Percentiles rank a stretch among this genome's conserved stretches.
phyloP scores from a whole-genome alignment of 1,140 invertebrate genomes.

The Pseudobourletiella spinata region DNA sequence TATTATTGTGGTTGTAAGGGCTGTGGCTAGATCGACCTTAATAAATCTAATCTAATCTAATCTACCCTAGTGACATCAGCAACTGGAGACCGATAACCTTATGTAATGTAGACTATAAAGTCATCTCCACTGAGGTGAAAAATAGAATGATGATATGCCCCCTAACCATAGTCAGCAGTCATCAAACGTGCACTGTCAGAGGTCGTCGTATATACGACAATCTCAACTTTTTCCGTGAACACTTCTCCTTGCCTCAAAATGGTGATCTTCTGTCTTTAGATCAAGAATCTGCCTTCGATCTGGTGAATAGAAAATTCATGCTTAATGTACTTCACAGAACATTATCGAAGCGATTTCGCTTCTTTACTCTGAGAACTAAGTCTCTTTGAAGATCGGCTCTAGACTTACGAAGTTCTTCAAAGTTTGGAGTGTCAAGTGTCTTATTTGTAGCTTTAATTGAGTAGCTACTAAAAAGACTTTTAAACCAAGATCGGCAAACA shows the following conservation, averaged over 20 bases:
- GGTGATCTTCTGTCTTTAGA: neutral
- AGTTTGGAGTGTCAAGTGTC: neutral
- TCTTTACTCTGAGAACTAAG: neutral
- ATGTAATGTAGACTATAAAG: conserved; percentile 9
- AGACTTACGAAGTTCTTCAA: neutral
- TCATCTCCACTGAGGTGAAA: conserved; percentile 6
- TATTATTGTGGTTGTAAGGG: too few species aligned
- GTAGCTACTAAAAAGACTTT: neutral
- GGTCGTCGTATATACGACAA: conserved; percentile 16
- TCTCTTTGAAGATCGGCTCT: neutral
- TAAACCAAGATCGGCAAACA: neutral
- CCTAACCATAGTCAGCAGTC: neutral
- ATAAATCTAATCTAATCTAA: too few species aligned
- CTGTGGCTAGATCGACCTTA: too few species aligned
- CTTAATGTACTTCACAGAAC: neutral
- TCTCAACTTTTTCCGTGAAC: neutral
- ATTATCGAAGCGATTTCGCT: neutral
- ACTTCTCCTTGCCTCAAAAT: too few species aligned
- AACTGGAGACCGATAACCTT: conserved; percentile 22
- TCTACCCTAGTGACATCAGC: too few species aligned
- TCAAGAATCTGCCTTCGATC: conserved; percentile 13
- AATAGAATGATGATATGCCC: neutral
- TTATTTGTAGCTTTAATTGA: conserved; percentile 2
- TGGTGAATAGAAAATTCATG: neutral
- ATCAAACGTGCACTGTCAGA: conserved; percentile 10